Percentiles rank a stretch among this genome's conserved stretches.
phyloP scores from a whole-genome alignment of 2,113 vertebrate genomes.

The Choloepus hoffmanni region DNA sequence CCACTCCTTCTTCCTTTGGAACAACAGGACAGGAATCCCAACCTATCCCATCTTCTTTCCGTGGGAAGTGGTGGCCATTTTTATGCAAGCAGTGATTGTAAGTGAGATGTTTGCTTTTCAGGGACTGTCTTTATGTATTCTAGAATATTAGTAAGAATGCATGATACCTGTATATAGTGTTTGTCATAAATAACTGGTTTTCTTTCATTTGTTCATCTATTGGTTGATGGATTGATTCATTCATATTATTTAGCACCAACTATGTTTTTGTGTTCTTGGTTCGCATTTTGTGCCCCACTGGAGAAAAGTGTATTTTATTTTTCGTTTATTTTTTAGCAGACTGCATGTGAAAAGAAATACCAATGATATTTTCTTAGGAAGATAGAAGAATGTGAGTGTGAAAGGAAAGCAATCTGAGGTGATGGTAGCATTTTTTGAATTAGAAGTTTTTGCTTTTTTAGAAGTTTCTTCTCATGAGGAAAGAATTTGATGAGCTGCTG shows the following conservation, averaged over 20 bases:
- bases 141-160: neutral
- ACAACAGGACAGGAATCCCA: neutral
- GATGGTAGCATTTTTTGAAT: neutral
- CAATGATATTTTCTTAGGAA: slow-evolving; percentile 11
- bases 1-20: neutral
- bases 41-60: neutral
- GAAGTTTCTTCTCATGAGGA: neutral
- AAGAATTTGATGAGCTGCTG: slow-evolving; percentile 14
- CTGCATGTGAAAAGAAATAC: neutral
- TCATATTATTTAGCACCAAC: neutral
- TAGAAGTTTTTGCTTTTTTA: neutral
- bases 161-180: neutral
- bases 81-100: too few relatives aligned
- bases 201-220: neutral
- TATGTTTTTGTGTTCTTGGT: neutral
- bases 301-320: neutral
- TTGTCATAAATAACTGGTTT: neutral
- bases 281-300: neutral
- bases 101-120: neutral
- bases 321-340: slow-evolving; percentile 8
- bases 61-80: neutral
- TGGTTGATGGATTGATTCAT: neutral
- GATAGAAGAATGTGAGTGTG: neutral
- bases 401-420: neutral
- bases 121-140: neutral